These are phyloP conservation scores for Sesamia nonagrioides DNA, from an alignment of 1,140 invertebrate genomes.

Conservation along the genomic window DNA sequence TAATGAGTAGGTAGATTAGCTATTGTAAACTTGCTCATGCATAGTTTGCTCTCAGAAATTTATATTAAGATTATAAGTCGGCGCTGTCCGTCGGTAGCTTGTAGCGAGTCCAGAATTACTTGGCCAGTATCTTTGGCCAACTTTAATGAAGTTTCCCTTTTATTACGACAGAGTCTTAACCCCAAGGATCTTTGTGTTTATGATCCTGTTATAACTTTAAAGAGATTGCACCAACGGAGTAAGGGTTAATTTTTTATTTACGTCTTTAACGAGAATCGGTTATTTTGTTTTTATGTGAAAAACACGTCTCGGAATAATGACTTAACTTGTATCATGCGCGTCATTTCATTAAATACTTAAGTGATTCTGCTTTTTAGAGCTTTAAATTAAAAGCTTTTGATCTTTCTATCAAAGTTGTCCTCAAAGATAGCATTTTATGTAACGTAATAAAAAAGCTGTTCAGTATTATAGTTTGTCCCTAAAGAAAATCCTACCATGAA, in stretches of 20 bases:
- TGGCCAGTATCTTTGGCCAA: slow-evolving; percentile 71
- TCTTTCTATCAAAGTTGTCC: not conserved
- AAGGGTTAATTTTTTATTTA: slow-evolving; percentile 64
- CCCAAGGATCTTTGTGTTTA: slow-evolving; percentile 80
- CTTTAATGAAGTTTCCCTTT: slow-evolving; percentile 82
- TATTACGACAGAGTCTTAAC: slow-evolving; percentile 75
- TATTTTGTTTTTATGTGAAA: slow-evolving; percentile 9
- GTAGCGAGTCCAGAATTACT: slow-evolving; percentile 62
- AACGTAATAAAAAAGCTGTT: not conserved
- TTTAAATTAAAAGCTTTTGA: not conserved
- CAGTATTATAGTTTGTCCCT: slow-evolving; percentile 16
- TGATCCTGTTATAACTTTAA: slow-evolving; percentile 80
- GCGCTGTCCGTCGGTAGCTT: slow-evolving; percentile 49
- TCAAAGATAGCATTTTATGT: not conserved
- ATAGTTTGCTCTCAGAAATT: slow-evolving; percentile 39
- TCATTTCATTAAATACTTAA: not conserved
- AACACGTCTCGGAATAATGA: slow-evolving; percentile 13
- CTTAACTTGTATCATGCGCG: not conserved
- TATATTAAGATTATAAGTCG: slow-evolving; percentile 51
- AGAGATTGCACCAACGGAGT: slow-evolving; percentile 66
- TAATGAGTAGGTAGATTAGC: not conserved
- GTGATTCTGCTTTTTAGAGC: not conserved
- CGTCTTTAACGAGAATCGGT: slow-evolving; percentile 48
- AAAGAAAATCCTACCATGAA: slow-evolving; percentile 59
- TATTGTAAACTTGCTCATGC: not conserved